Conservation (phyloP, 2,888 invertebrate species). For the Helleia helle region DNA sequence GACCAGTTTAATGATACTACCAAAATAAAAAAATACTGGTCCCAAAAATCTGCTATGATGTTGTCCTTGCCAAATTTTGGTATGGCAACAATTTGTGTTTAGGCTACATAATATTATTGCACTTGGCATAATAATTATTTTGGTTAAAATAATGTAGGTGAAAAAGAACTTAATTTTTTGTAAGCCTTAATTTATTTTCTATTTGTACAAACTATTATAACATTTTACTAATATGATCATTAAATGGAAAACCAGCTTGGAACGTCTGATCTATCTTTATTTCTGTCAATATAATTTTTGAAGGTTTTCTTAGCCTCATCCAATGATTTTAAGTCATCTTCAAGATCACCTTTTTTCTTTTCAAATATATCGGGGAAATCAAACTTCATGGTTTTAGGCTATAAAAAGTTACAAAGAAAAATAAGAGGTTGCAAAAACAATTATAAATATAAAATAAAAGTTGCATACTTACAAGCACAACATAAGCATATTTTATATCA, state of each 20-base stretch:
- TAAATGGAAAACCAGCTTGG: slow-evolving; percentile 88
- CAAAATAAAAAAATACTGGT: too few species aligned
- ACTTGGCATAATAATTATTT: too few species aligned
- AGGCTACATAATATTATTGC: too few species aligned
- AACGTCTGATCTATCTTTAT: slow-evolving; percentile 79
- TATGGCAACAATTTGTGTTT: too few species aligned
- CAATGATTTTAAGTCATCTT: slow-evolving; percentile 74
- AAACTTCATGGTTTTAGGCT: slow-evolving; percentile 83
- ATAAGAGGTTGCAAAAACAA: too few species aligned
- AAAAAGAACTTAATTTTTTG: too few species aligned
- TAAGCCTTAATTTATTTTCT: too few species aligned
- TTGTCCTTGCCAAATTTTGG: too few species aligned
- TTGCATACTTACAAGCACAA: slow-evolving; percentile 84
- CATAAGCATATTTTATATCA: slow-evolving; percentile 86
- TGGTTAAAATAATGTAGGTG: too few species aligned
- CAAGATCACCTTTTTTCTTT: slow-evolving; percentile 63
- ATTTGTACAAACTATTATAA: background rate
- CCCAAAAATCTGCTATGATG: too few species aligned
- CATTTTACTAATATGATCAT: slow-evolving; percentile 10
- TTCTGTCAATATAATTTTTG: slow-evolving; percentile 74
- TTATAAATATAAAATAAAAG: too few species aligned
- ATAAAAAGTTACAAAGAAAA: slow-evolving; percentile 27
- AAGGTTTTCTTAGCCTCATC: slow-evolving; percentile 77
- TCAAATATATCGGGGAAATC: slow-evolving; percentile 84
- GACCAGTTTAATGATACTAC: too few species aligned